These are phyloP conservation scores for Drosophila arizonae DNA, from an alignment of 1,140 invertebrate genomes.

Conservation along the genomic window DNA sequence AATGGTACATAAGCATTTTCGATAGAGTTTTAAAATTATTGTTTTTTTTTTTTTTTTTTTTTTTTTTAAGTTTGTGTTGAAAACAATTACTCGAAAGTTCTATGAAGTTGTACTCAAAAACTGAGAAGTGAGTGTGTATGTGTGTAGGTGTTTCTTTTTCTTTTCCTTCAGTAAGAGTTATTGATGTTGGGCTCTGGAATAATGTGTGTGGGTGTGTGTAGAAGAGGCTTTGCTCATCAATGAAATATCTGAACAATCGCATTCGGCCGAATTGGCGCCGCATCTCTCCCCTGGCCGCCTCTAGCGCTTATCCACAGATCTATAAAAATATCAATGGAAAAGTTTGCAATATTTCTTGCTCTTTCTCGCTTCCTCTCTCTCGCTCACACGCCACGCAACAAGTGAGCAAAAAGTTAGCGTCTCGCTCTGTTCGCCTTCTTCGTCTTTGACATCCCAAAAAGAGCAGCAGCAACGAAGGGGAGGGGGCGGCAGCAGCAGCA, in stretches of 20 bases:
- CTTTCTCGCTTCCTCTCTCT: constrained; percentile 28
- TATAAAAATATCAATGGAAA: constrained; percentile 74
- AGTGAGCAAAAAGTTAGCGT: constrained; percentile 40
- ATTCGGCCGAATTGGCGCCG: neutral
- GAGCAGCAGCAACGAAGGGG: constrained; percentile 46
- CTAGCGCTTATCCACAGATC: neutral
- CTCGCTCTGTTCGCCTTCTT: constrained; percentile 23
- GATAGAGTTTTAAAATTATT: neutral
- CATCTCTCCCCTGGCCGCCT: neutral
- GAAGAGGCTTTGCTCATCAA: constrained; percentile 2
- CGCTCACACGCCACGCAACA: constrained; percentile 50
- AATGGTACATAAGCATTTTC: neutral
- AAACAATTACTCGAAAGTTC: constrained; percentile 14
- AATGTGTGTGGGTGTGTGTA: neutral
- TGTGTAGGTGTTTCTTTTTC: neutral
- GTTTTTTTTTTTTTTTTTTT: neutral
- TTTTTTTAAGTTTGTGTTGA: neutral
- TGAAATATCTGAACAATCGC: constrained; percentile 34
- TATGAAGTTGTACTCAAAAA: constrained; percentile 10
- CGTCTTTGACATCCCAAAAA: constrained; percentile 16
- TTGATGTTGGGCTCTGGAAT: neutral
- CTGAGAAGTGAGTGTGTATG: neutral
- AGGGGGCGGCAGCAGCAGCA: constrained; percentile 31
- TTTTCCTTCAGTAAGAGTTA: neutral
- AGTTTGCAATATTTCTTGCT: constrained; percentile 61